phyloP scores from a whole-genome alignment of 23 tunicate genomes.

The Styela clava region DNA sequence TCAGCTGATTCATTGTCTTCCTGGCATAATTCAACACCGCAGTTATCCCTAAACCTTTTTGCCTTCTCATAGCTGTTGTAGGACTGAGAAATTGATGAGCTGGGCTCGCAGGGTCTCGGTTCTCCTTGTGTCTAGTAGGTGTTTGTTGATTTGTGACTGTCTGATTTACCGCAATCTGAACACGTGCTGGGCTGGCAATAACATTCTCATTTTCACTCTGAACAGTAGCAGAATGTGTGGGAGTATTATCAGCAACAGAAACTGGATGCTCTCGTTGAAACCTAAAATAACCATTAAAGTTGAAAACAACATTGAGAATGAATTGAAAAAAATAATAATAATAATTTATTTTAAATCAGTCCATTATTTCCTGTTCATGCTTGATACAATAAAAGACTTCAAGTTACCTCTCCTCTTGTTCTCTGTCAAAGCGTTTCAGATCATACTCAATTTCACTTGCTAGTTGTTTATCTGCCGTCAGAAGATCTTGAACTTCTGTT shows the following conservation, averaged over 20 bases:
- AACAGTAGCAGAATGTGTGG: not conserved
- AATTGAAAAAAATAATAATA: too few species aligned
- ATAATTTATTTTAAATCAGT: too few species aligned
- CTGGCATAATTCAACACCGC: slow-evolving; percentile 23
- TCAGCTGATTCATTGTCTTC: slow-evolving; percentile 8
- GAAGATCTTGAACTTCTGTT: slow-evolving; percentile 59
- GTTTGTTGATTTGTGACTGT: not conserved
- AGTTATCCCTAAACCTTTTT: slow-evolving; percentile 8
- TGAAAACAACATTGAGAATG: not conserved
- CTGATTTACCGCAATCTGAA: not conserved
- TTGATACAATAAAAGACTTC: not conserved
- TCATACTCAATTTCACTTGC: slow-evolving; percentile 89
- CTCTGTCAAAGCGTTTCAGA: slow-evolving; percentile 72
- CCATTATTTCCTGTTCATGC: not conserved
- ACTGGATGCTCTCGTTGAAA: not conserved
- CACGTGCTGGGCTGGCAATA: not conserved
- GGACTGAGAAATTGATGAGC: not conserved
- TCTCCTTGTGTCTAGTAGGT: not conserved
- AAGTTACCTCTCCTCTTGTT: slow-evolving; percentile 26
- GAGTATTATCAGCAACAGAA: too few species aligned
- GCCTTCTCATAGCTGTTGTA: not conserved
- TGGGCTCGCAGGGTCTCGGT: not conserved
- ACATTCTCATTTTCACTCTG: not conserved
- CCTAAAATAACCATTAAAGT: not conserved
- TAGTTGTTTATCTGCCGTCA: slow-evolving; percentile 75